A percentile compares a stretch with the other conserved stretches of the same genome.
Evolutionary conservation across 1,140 invertebrate genomes (phyloP).

Genomic region (Armadillidium nasatum): DNA sequence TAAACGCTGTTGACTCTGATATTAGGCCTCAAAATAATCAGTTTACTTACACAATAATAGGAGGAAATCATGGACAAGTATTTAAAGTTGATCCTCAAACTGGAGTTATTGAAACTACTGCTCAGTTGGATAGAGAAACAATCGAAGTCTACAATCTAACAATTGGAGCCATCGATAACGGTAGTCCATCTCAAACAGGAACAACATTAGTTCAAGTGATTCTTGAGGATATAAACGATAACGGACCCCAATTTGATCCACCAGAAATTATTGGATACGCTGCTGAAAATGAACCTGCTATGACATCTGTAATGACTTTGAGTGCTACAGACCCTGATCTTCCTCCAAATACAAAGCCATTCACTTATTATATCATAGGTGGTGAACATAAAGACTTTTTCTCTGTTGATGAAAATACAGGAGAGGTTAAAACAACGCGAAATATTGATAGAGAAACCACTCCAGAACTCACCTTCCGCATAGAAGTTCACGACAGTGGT

Average conservation of each 20-base stretch:
- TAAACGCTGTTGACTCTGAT: slow-evolving; percentile 86
- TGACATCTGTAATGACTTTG: slow-evolving; percentile 76
- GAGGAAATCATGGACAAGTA: slow-evolving; percentile 60
- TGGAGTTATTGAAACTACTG: slow-evolving; percentile 70
- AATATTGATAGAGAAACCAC: slow-evolving; percentile 76
- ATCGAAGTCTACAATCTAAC: slow-evolving; percentile 68
- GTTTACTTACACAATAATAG: slow-evolving; percentile 84
- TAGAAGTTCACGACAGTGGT: slow-evolving; percentile 86
- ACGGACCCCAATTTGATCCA: slow-evolving; percentile 76
- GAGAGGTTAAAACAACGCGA: slow-evolving; percentile 69
- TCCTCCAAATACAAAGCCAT: slow-evolving; percentile 86
- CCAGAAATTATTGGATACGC: slow-evolving; percentile 67
- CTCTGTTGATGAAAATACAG: slow-evolving; percentile 69
- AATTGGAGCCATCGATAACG: slow-evolving; percentile 86
- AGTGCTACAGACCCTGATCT: slow-evolving; percentile 81
- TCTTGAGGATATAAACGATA: slow-evolving; percentile 86
- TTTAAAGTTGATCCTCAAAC: slow-evolving; percentile 85
- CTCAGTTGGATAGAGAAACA: slow-evolving; percentile 76
- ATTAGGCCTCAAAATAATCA: slow-evolving; percentile 84
- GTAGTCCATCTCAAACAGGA: slow-evolving; percentile 78
- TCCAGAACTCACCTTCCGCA: slow-evolving; percentile 64
- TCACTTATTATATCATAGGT: slow-evolving; percentile 71
- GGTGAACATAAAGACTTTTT: slow-evolving; percentile 72
- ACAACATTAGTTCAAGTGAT: slow-evolving; percentile 71
- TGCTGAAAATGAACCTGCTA: slow-evolving; percentile 79